phyloP scores from a whole-genome alignment of 2,797 vertebrate genomes.

The Anguilla pacifica region DNA sequence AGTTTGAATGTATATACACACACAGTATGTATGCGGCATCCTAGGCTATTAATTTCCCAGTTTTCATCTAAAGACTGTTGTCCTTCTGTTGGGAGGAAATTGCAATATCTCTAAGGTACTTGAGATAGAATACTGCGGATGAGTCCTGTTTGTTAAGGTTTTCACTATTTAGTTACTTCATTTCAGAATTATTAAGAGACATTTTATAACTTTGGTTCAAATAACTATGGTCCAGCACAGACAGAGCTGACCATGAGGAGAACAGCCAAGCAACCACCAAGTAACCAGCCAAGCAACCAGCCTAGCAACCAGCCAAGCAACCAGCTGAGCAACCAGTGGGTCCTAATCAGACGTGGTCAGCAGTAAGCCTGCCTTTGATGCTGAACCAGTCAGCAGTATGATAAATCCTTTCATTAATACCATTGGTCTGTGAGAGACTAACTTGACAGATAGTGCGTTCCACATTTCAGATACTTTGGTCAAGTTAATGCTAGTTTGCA shows the following conservation, averaged over 20 bases:
- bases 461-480: too few species aligned
- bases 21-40: neutral
- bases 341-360: neutral
- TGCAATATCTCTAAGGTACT: too few species aligned
- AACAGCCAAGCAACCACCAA: too few species aligned
- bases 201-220: too few species aligned
- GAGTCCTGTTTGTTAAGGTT: too few species aligned
- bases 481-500: too few species aligned
- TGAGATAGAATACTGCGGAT: too few species aligned
- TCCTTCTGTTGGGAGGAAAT: neutral
- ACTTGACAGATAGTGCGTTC: too few species aligned
- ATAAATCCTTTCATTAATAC: neutral
- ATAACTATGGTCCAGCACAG: too few species aligned
- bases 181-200: neutral
- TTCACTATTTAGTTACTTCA: neutral
- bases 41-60: neutral
- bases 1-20: neutral
- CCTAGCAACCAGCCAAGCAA: too few species aligned
- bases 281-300: too few species aligned
- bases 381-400: neutral
- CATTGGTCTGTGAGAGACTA: neutral
- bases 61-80: neutral
- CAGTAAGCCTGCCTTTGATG: neutral
- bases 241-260: too few species aligned
- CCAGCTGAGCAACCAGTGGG: neutral